Base-by-base conservation (phyloP, 2,888 invertebrate species). In the Eristalis intricaria region DNA sequence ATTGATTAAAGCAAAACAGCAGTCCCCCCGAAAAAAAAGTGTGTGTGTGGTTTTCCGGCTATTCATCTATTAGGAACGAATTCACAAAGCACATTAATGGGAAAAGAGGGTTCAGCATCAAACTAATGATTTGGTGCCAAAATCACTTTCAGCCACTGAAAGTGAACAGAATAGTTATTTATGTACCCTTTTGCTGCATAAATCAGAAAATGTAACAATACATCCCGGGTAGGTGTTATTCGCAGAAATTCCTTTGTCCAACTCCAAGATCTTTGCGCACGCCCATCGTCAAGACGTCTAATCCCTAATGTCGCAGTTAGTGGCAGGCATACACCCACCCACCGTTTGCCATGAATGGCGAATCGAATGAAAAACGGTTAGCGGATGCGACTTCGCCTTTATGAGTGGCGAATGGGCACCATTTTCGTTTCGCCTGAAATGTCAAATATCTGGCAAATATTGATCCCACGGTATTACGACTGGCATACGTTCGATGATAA, bases 161-260 rank as follows among this genome's bases (percentile, higher is more conserved):
- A 50, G 19, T 50, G 50, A 50, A 19, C 8, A 7, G 50, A 50
- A 50, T 50, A 50, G 50, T 50, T 50, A 50, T 50, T n/a, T 50
- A 50, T 50, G 43, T 50, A 50, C 50, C 50, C 50, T 50, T 50
- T 50, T 50, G 50, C n/a, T 50, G 50, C 50, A 50, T 50, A 50
- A 50, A 50, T 50, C 50, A 8, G 19, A 50, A 8, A 50, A 19
- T 19, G 19, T 19, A 50, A 50, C 50, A 50, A 50, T 50, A 50
- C 50, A 50, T 50, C 19, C 8, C 8, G 1, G 19, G 19, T n/a
- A 50, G 50, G 50, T 50, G 50, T 50, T 50, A 19, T 50, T 50
- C 19, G 8, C 50, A 50, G 50, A 50, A 50, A 8, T 50, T 19
- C 3, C 50, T 50, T 50, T 19, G 50, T 50, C 50, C n/a, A 50